Conservation (phyloP, 1,140 invertebrate species). For the Wasmannia auropunctata region DNA sequence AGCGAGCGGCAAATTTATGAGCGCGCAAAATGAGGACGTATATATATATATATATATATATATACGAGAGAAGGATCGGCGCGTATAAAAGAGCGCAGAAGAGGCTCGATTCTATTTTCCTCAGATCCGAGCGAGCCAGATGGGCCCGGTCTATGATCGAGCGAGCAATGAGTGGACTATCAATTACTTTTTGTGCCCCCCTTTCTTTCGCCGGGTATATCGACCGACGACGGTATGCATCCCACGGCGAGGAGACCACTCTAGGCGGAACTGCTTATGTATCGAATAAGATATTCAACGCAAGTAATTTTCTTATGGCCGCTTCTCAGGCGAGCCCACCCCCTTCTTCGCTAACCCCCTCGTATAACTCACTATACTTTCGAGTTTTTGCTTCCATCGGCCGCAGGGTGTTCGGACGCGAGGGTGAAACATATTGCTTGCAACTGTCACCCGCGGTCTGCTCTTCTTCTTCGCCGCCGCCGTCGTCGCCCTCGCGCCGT, state of each 20-base stretch:
- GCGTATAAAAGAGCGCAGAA: not conserved
- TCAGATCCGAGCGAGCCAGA: not conserved
- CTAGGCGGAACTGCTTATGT: conserved; percentile 49
- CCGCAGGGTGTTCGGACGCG: conserved; percentile 41
- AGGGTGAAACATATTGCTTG: conserved; percentile 45
- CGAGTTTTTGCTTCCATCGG: conserved; percentile 30
- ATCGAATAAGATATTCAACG: conserved; percentile 80
- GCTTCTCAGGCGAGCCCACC: conserved; percentile 61
- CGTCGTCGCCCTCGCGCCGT: conserved; percentile 36
- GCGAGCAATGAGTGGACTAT: conserved; percentile 39
- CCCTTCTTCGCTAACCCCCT: conserved; percentile 65
- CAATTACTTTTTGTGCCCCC: conserved; percentile 65
- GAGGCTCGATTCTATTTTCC: not conserved
- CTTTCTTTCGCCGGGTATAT: conserved; percentile 55
- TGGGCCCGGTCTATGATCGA: conserved; percentile 43
- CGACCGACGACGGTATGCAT: conserved; percentile 62
- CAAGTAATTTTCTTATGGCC: conserved; percentile 83
- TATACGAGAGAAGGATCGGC: no score
- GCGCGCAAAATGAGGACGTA: not conserved
- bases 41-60: not conserved
- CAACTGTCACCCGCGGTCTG: conserved; percentile 30
- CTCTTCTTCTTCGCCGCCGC: conserved; percentile 30
- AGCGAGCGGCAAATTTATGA: not conserved
- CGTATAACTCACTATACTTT: conserved; percentile 60
- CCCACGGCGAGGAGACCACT: conserved; percentile 44